phyloP scores from a whole-genome alignment of 1,140 invertebrate genomes.

The Archivesica marissinica region DNA sequence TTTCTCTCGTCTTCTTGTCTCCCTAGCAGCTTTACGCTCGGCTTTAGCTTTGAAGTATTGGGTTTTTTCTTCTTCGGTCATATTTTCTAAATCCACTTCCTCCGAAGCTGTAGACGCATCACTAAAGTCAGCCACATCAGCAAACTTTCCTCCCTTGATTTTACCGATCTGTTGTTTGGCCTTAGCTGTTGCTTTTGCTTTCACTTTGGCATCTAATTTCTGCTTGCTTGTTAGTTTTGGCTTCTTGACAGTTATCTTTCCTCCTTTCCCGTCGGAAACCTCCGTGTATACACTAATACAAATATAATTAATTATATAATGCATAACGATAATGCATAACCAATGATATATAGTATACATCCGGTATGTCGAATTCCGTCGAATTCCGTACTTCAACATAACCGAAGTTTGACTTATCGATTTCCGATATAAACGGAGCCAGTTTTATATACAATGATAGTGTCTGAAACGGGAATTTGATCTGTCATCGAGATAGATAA shows the following conservation, averaged over 20 bases:
- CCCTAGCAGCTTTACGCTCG: slow-evolving; percentile 76
- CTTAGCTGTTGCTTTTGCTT: slow-evolving; percentile 65
- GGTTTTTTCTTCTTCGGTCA: slow-evolving; percentile 82
- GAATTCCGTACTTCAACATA: too few relatives aligned
- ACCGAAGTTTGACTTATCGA: too few relatives aligned
- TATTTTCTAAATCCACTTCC: slow-evolving; percentile 80
- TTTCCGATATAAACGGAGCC: too few relatives aligned
- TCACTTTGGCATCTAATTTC: slow-evolving; percentile 66
- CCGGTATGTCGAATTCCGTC: too few relatives aligned
- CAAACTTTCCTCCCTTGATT: slow-evolving; percentile 49
- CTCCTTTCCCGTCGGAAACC: slow-evolving; percentile 79
- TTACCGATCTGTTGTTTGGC: slow-evolving; percentile 64
- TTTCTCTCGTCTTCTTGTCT: slow-evolving; percentile 80
- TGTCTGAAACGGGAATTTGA: too few relatives aligned
- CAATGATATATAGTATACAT: too few relatives aligned
- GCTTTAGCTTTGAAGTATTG: slow-evolving; percentile 79
- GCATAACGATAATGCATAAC: too few relatives aligned
- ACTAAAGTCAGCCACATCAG: slow-evolving; percentile 71
- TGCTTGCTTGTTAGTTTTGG: slow-evolving; percentile 69
- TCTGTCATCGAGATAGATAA: too few relatives aligned
- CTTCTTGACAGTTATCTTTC: slow-evolving; percentile 78
- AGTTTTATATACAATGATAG: too few relatives aligned
- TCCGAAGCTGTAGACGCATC: slow-evolving; percentile 80
- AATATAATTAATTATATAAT: too few relatives aligned
- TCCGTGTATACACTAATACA: slow-evolving; percentile 75